Conservation (phyloP, 2,888 invertebrate species). For the Noctua janthina region DNA sequence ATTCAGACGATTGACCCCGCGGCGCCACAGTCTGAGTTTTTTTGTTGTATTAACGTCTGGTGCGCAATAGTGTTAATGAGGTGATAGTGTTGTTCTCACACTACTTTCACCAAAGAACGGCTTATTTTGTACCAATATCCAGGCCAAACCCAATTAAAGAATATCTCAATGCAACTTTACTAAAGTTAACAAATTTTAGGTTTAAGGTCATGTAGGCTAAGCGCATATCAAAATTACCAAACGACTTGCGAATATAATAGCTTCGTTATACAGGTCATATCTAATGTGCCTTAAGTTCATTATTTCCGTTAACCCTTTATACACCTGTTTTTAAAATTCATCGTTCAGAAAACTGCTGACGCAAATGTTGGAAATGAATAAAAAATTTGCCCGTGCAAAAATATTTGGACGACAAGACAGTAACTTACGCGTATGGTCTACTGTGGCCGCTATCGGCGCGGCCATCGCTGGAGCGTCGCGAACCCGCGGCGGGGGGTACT, state of each 20-base stretch:
- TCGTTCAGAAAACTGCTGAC: neutral
- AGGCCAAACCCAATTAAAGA: neutral
- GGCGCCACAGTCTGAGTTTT: constrained; percentile 68
- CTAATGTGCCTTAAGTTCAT: neutral
- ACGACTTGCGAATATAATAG: neutral
- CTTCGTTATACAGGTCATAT: neutral
- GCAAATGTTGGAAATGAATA: neutral
- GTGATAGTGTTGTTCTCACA: constrained; percentile 28
- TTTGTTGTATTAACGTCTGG: constrained; percentile 70
- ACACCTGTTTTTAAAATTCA: neutral
- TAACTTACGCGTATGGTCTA: constrained; percentile 70
- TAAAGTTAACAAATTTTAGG: neutral
- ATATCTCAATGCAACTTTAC: neutral
- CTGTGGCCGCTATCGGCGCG: constrained; percentile 74
- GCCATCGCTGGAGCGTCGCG: constrained; percentile 71
- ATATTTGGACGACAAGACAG: neutral
- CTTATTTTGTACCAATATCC: neutral
- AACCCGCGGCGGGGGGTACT: constrained; percentile 55
- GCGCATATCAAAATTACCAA: neutral
- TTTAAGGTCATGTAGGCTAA: neutral
- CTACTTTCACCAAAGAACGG: constrained; percentile 6
- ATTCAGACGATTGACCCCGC: constrained; percentile 79
- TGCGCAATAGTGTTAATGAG: constrained; percentile 70
- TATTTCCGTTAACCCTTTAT: neutral
- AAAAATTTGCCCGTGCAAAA: constrained; percentile 1